Evolutionary conservation across 2,113 vertebrate genomes (phyloP), one percentile per base, ranked within the genome.

Genomic region (Parus major): DNA sequence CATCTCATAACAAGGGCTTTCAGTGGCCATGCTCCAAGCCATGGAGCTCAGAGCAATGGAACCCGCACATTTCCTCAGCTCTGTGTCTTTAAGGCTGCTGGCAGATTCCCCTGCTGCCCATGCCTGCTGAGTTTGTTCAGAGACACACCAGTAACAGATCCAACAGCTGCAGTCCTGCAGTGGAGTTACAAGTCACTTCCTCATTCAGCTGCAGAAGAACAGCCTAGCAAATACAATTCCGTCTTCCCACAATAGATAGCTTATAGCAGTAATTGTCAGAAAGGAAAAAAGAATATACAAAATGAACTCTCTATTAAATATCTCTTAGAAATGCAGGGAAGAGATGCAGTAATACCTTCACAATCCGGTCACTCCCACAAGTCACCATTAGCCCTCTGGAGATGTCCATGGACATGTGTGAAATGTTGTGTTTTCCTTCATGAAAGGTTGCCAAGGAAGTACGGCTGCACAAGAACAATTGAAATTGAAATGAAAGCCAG

Each of bases 361-460:
- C 98, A 92, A 99, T 95, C 39, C 99, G 98, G 82, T 99, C 99
- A 0, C 98, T 99, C 85, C 99, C 99, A 95, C 99, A 99, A 19
- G 99, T 99, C 92, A 99, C 99, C 99, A 99, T 99, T 33, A 99
- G 98, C 77, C 99, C 99, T 97, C 99, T 98, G 79, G 98, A 98
- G 28, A 98, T 97, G 82, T 99, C 99, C 98, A 99, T 99, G 95
- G 99, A 98, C 99, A 99, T 99, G 97, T 99, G 98, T 82, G 98
- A 98, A 87, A 99, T 99, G 98, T 99, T 99, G 96, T 99, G 99
- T 85, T 99, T 99, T 92, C 99, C 99, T 98, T 99, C 99, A 57
- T 99, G 99, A 97, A 99, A 99, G 8, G 99, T 99, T 88, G 99
- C 99, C 98, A 99, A 84, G 56, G 99, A 97, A 64, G 98, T 98